A percentile compares a stretch with the other conserved stretches of the same genome.
These are phyloP conservation scores for Papilio xuthus DNA, from an alignment of 1,140 invertebrate species.

Conservation along the genomic window DNA sequence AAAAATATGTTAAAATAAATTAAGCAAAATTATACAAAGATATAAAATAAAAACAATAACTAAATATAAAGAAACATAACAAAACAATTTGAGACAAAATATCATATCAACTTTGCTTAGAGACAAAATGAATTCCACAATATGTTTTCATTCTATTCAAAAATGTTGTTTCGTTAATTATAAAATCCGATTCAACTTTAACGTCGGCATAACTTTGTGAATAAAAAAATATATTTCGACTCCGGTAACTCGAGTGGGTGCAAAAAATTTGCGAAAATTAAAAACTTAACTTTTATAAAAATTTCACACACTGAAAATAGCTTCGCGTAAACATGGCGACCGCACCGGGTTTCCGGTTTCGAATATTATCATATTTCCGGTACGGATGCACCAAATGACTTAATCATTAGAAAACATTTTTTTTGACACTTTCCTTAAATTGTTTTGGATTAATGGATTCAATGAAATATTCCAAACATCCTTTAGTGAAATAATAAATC, in stretches of 20 bases:
- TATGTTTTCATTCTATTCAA: constrained; percentile 11
- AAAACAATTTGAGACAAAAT: not conserved
- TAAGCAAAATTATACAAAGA: not conserved
- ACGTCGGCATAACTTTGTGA: constrained; percentile 21
- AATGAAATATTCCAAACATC: not conserved
- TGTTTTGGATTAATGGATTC: not conserved
- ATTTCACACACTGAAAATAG: constrained; percentile 13
- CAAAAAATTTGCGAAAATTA: constrained; percentile 37
- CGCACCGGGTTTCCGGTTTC: constrained; percentile 22
- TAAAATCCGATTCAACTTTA: constrained; percentile 29
- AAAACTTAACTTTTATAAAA: constrained; percentile 22
- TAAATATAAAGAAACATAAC: not conserved
- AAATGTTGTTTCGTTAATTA: not conserved
- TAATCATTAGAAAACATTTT: constrained; percentile 15
- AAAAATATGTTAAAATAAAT: not conserved
- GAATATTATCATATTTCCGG: constrained; percentile 38
- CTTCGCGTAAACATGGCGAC: constrained; percentile 34
- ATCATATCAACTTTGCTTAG: not conserved
- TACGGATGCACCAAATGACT: not conserved
- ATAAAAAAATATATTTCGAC: not conserved
- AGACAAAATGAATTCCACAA: not conserved
- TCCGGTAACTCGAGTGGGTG: constrained; percentile 11
- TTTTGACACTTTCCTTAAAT: not conserved
- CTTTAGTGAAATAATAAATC: too few species aligned
- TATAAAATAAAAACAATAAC: not conserved